A percentile compares a stretch with the other conserved stretches of the same genome.
Evolutionary conservation across 2,797 vertebrate species (phyloP).

Genomic region (Choloepus didactylus): DNA sequence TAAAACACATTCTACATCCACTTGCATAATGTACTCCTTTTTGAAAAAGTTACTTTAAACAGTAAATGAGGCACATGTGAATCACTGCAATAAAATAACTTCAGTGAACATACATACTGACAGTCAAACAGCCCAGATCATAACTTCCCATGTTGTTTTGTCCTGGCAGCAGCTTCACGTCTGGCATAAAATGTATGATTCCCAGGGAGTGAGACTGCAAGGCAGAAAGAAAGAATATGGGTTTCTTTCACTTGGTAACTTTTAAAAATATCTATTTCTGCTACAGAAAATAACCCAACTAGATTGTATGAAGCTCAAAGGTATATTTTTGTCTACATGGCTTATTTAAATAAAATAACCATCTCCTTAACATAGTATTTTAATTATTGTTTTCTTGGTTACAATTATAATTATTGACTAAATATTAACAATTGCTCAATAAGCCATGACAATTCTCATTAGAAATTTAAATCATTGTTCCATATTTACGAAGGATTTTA

Average conservation of each 20-base stretch:
- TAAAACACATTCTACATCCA: background rate
- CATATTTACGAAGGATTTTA: background rate
- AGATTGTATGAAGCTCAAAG: background rate
- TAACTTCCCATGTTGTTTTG: background rate
- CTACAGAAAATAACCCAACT: background rate
- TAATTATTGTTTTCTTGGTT: slow-evolving; percentile 27
- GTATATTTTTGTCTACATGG: background rate
- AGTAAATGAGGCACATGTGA: background rate
- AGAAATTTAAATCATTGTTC: background rate
- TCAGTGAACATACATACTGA: background rate
- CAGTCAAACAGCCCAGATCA: background rate
- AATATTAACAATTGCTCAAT: background rate
- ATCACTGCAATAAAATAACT: background rate
- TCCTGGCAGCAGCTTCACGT: background rate
- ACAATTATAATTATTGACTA: background rate
- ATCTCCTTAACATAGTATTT: background rate
- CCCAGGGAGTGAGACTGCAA: background rate
- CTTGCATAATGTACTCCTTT: background rate
- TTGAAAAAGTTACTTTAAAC: background rate
- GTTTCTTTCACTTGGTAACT: background rate
- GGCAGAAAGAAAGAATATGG: background rate
- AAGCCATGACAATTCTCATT: background rate
- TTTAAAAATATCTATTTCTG: background rate
- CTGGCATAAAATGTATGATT: background rate
- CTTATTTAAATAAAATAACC: background rate